Conservation (phyloP, 2,113 vertebrate genomes). For the Benitochromis conjunctus region DNA sequence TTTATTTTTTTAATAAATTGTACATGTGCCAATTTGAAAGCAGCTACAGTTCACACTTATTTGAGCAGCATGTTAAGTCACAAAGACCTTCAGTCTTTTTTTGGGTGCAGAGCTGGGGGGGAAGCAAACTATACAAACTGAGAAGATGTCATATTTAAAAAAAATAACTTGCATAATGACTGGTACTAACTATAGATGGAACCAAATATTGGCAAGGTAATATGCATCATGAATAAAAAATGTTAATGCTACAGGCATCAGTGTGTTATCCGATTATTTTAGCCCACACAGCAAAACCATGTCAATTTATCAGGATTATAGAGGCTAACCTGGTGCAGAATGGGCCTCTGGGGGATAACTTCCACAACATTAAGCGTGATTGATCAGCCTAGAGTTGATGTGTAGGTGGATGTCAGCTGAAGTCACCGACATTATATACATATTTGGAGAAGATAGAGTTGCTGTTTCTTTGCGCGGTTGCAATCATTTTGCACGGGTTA, state of each 20-base stretch:
- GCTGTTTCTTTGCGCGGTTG: not conserved
- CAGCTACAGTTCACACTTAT: not conserved
- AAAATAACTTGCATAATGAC: not conserved
- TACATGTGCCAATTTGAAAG: not conserved
- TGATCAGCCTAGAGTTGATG: not conserved
- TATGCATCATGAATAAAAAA: not conserved
- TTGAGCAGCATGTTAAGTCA: too few species aligned
- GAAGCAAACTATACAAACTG: accelerated
- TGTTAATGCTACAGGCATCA: not conserved
- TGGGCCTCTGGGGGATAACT: not conserved
- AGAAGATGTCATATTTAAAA: too few species aligned
- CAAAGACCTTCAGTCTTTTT: not conserved
- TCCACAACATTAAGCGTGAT: not conserved
- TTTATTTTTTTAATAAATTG: not conserved
- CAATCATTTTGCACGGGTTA: not conserved
- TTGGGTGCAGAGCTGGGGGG: not conserved
- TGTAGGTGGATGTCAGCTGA: not conserved
- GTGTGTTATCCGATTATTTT: not conserved
- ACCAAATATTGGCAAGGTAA: not conserved
- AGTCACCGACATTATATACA: not conserved
- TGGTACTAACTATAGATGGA: not conserved
- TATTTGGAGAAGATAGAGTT: not conserved
- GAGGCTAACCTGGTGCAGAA: not conserved
- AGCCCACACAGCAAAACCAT: not conserved
- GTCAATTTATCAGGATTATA: not conserved